Percentiles rank a stretch among this genome's conserved stretches.
Conservation (phyloP, 2,113 vertebrate species). For the Heteronetta atricapilla region DNA sequence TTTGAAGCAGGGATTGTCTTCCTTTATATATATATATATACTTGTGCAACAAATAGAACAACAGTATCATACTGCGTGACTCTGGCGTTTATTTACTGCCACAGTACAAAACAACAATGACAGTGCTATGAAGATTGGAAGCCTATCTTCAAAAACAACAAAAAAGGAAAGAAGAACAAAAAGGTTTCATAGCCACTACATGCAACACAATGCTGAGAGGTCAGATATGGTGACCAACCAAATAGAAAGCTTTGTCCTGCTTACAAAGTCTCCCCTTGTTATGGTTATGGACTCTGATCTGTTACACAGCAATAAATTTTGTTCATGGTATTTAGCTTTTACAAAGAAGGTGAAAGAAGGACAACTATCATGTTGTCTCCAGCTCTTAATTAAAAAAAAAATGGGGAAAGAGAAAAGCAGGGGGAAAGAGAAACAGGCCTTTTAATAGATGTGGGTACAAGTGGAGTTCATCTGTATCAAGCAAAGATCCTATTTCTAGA, state of each 20-base stretch:
- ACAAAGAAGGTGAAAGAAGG: conserved; percentile 15
- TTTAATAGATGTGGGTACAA: background rate
- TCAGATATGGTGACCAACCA: background rate
- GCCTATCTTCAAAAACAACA: rapidly evolving
- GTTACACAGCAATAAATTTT: conserved; percentile 47
- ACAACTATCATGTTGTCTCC: background rate
- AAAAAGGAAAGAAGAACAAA: background rate
- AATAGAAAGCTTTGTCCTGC: conserved; percentile 4
- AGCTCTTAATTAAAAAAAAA: background rate
- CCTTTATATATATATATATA: background rate
- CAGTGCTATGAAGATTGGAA: background rate
- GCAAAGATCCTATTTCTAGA: background rate
- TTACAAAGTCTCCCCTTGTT: conserved; percentile 39
- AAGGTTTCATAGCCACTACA: background rate
- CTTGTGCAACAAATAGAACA: background rate
- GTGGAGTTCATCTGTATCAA: background rate
- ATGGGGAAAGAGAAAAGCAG: background rate
- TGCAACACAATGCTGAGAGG: background rate
- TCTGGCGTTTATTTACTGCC: background rate
- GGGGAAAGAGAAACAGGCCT: background rate
- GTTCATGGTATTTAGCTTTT: conserved; percentile 16
- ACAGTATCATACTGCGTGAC: background rate
- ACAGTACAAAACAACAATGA: background rate
- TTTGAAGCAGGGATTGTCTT: background rate
- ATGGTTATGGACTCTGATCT: conserved; percentile 23